Conservation (phyloP, 1,140 invertebrate genomes). For the Chrysoperla carnea region DNA sequence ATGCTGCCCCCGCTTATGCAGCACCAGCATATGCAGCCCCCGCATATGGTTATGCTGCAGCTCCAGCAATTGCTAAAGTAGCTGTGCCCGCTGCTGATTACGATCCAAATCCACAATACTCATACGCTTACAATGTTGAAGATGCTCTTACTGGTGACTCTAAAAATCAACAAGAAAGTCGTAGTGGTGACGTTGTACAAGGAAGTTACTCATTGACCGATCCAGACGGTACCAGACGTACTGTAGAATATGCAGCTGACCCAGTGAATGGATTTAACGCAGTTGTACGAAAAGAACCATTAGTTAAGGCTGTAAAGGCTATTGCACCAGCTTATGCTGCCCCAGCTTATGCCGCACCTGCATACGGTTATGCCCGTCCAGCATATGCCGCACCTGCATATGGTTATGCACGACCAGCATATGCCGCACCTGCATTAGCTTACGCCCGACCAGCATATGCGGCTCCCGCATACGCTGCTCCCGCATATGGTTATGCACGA, state of each 20-base stretch:
- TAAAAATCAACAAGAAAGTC: too few species aligned
- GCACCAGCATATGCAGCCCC: constrained; percentile 6
- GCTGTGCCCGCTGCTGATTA: constrained; percentile 10
- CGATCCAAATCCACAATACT: too few species aligned
- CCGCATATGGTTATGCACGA: too few species aligned
- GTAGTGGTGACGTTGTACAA: too few species aligned
- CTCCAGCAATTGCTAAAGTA: constrained; percentile 4
- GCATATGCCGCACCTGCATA: not conserved
- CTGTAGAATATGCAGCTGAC: too few species aligned
- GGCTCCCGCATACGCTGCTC: not conserved
- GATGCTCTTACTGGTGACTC: too few species aligned
- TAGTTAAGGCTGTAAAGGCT: constrained; percentile 7
- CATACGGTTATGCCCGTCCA: not conserved
- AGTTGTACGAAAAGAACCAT: too few species aligned
- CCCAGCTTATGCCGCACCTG: not conserved
- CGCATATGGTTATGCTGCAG: constrained; percentile 7
- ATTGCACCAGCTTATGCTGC: constrained; percentile 9
- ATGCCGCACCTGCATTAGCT: not conserved
- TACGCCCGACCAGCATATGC: not conserved
- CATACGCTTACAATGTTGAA: too few species aligned
- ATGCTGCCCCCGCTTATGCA: constrained; percentile 3
- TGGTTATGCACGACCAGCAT: not conserved
- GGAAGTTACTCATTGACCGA: too few species aligned
- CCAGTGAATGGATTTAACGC: too few species aligned
- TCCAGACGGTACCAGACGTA: too few species aligned